A percentile compares a stretch with the other conserved stretches of the same genome.
Evolutionary conservation across 2,797 vertebrate genomes (phyloP).

Genomic region (Pseudomugil gertrudae): DNA sequence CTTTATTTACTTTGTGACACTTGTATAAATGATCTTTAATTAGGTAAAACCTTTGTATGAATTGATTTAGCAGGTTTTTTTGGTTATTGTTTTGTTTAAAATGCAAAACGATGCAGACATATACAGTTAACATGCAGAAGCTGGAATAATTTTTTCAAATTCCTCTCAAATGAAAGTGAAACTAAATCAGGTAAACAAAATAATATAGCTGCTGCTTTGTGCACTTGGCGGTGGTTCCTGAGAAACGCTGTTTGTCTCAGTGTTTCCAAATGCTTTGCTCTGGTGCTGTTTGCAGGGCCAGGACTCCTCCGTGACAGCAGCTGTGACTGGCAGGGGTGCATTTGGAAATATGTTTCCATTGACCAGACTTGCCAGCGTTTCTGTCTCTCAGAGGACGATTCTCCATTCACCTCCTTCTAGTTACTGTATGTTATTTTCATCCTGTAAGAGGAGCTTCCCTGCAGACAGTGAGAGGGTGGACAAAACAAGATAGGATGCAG

Average conservation of each 20-base stretch:
- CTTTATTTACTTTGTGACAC: conserved; percentile 37
- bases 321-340: conserved; percentile 44
- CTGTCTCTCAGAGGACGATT: conserved; percentile 42
- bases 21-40: neutral
- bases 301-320: conserved; percentile 41
- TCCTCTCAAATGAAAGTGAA: conserved; percentile 10
- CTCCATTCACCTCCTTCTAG: conserved; percentile 43
- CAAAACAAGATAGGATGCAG: conserved; percentile 15
- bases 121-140: neutral
- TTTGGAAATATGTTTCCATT: conserved; percentile 34
- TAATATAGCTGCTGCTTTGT: neutral
- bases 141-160: neutral
- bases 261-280: conserved; percentile 28
- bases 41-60: neutral
- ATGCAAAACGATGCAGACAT: neutral
- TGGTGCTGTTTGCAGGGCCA: conserved; percentile 21
- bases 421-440: conserved; percentile 37
- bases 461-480: conserved; percentile 33
- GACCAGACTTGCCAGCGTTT: conserved; percentile 35
- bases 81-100: neutral
- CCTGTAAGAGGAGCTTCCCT: conserved; percentile 48
- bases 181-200: neutral
- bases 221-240: neutral
- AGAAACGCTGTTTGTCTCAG: conserved; percentile 13
- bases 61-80: neutral